Percentiles rank a stretch among this genome's conserved stretches.
These are phyloP conservation scores for Pelmatolapia mariae DNA, from an alignment of 2,113 vertebrate genomes.

Conservation along the genomic window DNA sequence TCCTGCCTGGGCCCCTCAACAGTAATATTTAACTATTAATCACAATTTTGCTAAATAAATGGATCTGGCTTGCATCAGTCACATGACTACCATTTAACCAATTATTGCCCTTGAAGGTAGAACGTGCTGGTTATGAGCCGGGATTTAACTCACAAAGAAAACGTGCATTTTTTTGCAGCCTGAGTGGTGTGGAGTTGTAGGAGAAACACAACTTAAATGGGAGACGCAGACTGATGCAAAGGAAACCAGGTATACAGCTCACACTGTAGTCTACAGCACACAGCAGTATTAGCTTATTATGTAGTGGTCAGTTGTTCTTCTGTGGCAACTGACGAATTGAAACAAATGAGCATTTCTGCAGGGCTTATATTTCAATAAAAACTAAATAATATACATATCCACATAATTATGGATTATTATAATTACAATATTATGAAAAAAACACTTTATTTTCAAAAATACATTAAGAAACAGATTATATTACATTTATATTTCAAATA, in stretches of 20 bases:
- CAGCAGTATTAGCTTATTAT: not conserved
- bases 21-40: not conserved
- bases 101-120: not conserved
- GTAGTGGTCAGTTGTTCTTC: not conserved
- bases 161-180: not conserved
- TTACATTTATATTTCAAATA: not conserved
- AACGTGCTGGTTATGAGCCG: not conserved
- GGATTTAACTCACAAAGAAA: not conserved
- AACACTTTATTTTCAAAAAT: too few species aligned
- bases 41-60: not conserved
- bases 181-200: not conserved
- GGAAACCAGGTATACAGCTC: not conserved
- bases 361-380: not conserved
- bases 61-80: not conserved
- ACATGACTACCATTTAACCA: not conserved
- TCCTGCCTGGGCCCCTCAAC: not conserved
- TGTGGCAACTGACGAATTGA: not conserved
- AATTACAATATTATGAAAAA: not conserved
- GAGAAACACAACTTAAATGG: not conserved
- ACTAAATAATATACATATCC: not conserved
- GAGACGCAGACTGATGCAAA: not conserved
- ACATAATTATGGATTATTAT: not conserved
- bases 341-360: not conserved
- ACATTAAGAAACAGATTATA: not conserved
- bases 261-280: not conserved